phyloP scores from a whole-genome alignment of 2,888 invertebrate species.

The Copidosoma aretas region DNA sequence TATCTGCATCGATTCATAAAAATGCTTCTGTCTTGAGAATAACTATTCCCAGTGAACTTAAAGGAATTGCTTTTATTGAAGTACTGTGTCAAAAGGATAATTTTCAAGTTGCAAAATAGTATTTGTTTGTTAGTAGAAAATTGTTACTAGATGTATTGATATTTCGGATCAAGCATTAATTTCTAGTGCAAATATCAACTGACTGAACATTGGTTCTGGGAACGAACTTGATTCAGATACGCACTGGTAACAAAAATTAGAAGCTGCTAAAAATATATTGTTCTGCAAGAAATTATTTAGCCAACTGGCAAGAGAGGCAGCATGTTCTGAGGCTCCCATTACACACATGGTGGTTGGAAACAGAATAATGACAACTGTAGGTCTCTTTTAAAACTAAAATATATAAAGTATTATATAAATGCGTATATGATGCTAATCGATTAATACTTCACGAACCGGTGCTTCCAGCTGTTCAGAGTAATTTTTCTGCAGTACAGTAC shows the following conservation, averaged over 20 bases:
- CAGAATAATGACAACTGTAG: conserved; percentile 92
- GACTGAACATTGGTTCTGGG: conserved; percentile 75
- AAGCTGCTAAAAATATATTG: conserved; percentile 94
- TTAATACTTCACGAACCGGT: conserved; percentile 65
- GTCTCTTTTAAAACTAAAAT: neutral
- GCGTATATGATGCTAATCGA: neutral
- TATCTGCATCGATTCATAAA: conserved; percentile 64
- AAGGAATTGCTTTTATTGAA: conserved; percentile 95
- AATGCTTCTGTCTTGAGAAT: conserved; percentile 80
- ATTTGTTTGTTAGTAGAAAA: neutral
- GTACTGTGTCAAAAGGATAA: conserved; percentile 91
- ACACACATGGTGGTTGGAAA: conserved; percentile 97
- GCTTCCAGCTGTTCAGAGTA: conserved; percentile 88
- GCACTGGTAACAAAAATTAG: conserved; percentile 96
- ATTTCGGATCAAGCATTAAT: conserved; percentile 84
- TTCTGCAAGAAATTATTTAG: conserved; percentile 97
- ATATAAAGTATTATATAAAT: neutral
- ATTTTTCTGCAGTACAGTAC: conserved; percentile 91
- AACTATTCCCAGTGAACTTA: conserved; percentile 90
- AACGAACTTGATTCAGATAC: conserved; percentile 76
- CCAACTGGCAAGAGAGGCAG: conserved; percentile 92
- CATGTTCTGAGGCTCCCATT: conserved; percentile 89
- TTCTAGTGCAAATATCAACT: conserved; percentile 81
- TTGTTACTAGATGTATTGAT: too few relatives aligned
- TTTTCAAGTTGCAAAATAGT: neutral